phyloP scores from a whole-genome alignment of 1,140 invertebrate genomes.

The Muscidifurax raptorellus region DNA sequence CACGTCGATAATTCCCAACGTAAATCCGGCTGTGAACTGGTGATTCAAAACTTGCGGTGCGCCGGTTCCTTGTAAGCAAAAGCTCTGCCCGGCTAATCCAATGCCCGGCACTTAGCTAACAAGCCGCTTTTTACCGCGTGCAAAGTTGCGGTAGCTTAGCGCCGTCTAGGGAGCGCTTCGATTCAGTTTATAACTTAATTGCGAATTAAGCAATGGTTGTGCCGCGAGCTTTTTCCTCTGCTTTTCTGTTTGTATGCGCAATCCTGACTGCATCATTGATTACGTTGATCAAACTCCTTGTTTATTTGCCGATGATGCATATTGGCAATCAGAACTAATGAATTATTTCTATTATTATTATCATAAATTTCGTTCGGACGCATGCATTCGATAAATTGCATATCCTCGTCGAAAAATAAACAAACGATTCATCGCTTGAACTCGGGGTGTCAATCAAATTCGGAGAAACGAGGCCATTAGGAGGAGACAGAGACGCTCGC shows the following conservation, averaged over 20 bases:
- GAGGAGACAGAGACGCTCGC: neutral
- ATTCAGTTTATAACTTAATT: slow-evolving; percentile 8
- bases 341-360: no score
- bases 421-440: no score
- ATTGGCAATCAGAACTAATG: no score
- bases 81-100: neutral
- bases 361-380: no score
- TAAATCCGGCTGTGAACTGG: slow-evolving; percentile 9
- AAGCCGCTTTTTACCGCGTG: slow-evolving; percentile 2
- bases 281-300: no score
- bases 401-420: no score
- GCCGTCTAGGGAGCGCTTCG: neutral
- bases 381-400: no score
- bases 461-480: neutral
- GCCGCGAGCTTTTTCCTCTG: no score
- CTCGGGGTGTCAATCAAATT: neutral
- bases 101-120: neutral
- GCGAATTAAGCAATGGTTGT: neutral
- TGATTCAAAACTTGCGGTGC: slow-evolving; percentile 7
- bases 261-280: no score
- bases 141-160: neutral
- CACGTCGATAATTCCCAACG: neutral
- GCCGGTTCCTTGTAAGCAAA: neutral
- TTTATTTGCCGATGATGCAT: no score
- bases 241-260: no score